A percentile compares a stretch with the other conserved stretches of the same genome.
phyloP scores from a whole-genome alignment of 1,140 invertebrate species.

The Polyergus mexicanus region DNA sequence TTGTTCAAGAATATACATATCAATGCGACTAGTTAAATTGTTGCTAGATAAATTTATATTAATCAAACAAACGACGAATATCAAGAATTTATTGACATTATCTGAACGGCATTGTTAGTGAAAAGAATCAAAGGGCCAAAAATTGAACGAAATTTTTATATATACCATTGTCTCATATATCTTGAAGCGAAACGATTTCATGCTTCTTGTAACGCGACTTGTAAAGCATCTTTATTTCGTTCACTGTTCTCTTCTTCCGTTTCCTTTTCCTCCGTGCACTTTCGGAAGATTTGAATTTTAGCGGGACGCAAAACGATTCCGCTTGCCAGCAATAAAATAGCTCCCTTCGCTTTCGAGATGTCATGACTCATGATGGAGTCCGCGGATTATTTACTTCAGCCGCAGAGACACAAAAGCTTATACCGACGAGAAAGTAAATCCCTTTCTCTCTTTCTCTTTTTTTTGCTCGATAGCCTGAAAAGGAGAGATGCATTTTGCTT shows the following conservation, averaged over 20 bases:
- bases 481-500: slow-evolving; percentile 33
- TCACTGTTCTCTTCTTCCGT: not conserved
- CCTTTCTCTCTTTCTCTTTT: not conserved
- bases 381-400: slow-evolving; percentile 58
- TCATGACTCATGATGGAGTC: slow-evolving; percentile 55
- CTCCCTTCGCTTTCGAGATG: slow-evolving; percentile 30
- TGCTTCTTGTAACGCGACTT: slow-evolving; percentile 11
- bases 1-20: too few species aligned
- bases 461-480: not conserved
- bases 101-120: not conserved
- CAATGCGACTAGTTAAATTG: too few species aligned
- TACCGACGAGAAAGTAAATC: slow-evolving; percentile 54
- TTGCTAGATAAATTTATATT: too few species aligned
- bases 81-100: slow-evolving; percentile 11
- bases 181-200: not conserved
- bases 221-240: not conserved
- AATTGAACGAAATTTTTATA: too few species aligned
- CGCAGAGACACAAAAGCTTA: slow-evolving; percentile 52
- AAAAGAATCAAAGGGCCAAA: not conserved
- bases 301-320: slow-evolving; percentile 29
- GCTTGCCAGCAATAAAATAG: slow-evolving; percentile 39
- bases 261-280: not conserved
- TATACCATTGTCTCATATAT: not conserved
- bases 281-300: slow-evolving; percentile 57
- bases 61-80: too few species aligned